Evolutionary conservation across 2,888 invertebrate genomes (phyloP).

Genomic region (Amblyteles armatorius): DNA sequence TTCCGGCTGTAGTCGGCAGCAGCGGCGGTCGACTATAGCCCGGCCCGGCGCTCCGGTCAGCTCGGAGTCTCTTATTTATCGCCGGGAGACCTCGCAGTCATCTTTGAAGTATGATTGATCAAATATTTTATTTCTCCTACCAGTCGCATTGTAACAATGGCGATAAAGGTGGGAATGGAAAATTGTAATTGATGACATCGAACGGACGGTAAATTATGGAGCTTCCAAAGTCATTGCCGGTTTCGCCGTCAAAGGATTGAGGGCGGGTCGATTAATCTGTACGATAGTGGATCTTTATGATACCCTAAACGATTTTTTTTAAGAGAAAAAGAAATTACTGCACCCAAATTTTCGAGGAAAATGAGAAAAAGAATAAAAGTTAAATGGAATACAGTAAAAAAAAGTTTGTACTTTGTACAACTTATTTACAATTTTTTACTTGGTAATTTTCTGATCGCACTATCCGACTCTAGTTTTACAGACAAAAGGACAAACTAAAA

Average conservation of each 20-base stretch:
- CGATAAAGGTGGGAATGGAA: neutral
- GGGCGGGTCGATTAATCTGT: neutral
- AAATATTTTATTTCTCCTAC: neutral
- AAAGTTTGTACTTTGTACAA: neutral
- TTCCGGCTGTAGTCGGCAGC: conserved; percentile 38
- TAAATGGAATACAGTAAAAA: neutral
- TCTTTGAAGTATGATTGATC: neutral
- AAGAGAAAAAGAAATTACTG: neutral
- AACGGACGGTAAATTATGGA: neutral
- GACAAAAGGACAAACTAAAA: too few relatives aligned
- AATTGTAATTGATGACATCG: neutral
- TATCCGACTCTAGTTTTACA: too few relatives aligned
- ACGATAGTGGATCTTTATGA: neutral
- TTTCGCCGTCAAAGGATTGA: neutral
- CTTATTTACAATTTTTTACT: too few relatives aligned
- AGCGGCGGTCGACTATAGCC: conserved; percentile 17
- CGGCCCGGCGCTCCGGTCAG: conserved; percentile 1
- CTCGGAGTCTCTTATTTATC: conserved; percentile 1
- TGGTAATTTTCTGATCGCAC: too few relatives aligned
- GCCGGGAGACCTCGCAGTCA: neutral
- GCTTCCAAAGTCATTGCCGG: neutral
- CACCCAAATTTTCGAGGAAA: neutral
- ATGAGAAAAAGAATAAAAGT: neutral
- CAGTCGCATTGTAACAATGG: neutral
- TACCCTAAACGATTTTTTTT: neutral